Base-by-base conservation (phyloP, 1,140 invertebrate species). In the Metaphire vulgaris region DNA sequence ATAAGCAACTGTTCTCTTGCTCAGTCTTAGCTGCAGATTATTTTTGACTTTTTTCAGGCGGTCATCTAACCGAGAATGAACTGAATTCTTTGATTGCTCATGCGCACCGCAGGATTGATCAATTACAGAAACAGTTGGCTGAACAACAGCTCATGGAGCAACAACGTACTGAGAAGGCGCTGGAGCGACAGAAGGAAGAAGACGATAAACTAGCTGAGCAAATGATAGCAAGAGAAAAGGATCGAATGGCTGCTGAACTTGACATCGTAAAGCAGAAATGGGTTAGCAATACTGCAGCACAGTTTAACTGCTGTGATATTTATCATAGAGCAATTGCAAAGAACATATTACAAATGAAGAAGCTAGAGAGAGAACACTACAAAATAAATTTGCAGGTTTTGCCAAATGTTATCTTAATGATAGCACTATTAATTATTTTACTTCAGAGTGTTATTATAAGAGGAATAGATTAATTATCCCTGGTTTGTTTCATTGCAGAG, bases 51-150 rank as follows among this genome's bases (percentile, higher is more conserved):
- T 56, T 12, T 77, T n/a, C 69, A 86, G 84, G 81, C 69, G 81
- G 83, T 68, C 85, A 86, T 74, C 76, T 89, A 73, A 83, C 82
- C 33, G 86, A 88, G 74, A 87, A 88, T 28, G 88, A 89, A 77
- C 79, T 89, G 33, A 88, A 89, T 79, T 81, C 85, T 2, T 78
- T 89, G 33, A 87, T 89, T 75, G 86, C 87, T 30, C 88, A 88
- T 80, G 88, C 88, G 31, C 88, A 89, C 80, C 79, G 86, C 56
- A 81, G 87, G 32, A 86, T 89, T 76, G 87, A 88, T 71, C 87
- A 89, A 76, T 81, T 89, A 16, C 86, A 88, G 80, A 83, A 84
- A 33, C 87, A 88, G 79, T 71, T 89, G 1, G 85, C 85, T 21
- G 84, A 88, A 75, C 86, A 87, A 69, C 82, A 88, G 79, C 80